phyloP scores from a whole-genome alignment of 2,888 invertebrate genomes.

The Orchesella flavescens region DNA sequence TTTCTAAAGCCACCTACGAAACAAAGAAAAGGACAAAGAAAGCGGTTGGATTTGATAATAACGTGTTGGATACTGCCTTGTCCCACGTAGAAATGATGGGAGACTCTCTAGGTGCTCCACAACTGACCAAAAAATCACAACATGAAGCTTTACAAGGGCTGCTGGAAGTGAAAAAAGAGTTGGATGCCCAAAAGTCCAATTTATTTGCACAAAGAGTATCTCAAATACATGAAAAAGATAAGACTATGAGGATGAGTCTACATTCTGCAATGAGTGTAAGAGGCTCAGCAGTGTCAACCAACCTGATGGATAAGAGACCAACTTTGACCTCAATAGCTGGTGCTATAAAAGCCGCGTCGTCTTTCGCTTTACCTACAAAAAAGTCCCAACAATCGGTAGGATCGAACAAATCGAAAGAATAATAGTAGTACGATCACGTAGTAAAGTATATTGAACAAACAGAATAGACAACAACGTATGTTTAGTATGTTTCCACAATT shows the following conservation, averaged over 20 bases:
- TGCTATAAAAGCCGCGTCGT: neutral
- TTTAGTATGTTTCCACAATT: neutral
- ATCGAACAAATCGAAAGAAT: neutral
- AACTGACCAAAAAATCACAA: too few species aligned
- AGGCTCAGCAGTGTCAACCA: neutral
- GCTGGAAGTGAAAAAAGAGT: neutral
- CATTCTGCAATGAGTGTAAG: neutral
- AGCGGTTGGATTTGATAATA: conserved; percentile 35
- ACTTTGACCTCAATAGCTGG: neutral
- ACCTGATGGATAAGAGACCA: neutral
- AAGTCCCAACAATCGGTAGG: neutral
- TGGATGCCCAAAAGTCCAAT: neutral
- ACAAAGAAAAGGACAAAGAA: neutral
- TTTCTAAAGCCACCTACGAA: neutral
- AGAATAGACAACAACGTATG: neutral
- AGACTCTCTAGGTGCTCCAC: too few species aligned
- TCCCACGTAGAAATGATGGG: neutral
- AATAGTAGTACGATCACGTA: neutral
- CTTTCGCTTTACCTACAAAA: neutral
- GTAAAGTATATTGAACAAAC: neutral
- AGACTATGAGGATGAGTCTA: neutral
- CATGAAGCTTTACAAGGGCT: neutral
- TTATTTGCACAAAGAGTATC: neutral
- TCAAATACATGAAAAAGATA: conserved; percentile 5
- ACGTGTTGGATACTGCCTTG: neutral